These are phyloP conservation scores for Nycticebus coucang DNA, from an alignment of 2,113 vertebrate genomes.

Conservation along the genomic window DNA sequence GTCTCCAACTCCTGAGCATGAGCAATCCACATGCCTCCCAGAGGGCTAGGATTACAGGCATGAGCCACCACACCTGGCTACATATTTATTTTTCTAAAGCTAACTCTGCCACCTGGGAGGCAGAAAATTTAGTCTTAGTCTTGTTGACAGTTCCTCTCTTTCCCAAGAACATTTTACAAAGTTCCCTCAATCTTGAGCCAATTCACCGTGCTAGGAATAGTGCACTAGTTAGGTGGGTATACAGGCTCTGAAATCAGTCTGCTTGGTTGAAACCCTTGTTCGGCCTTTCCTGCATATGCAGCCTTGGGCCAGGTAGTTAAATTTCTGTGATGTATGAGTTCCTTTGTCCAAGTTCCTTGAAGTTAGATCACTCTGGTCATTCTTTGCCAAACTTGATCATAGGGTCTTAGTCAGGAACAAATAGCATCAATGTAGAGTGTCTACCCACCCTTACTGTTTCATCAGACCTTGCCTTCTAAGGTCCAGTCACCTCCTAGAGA, in stretches of 20 bases:
- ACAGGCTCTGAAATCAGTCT: no score
- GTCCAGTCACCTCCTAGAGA: accelerated
- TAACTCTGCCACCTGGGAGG: neutral
- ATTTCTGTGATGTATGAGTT: no score
- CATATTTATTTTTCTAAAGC: neutral
- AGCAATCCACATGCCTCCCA: no score
- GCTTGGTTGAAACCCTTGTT: no score
- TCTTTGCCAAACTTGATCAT: neutral
- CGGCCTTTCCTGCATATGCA: no score
- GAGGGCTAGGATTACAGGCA: no score
- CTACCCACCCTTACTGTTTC: neutral
- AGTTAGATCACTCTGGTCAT: neutral
- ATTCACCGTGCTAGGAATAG: neutral
- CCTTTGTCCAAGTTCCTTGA: neutral
- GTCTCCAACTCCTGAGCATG: no score
- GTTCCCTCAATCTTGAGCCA: neutral
- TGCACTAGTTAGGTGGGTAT: no score
- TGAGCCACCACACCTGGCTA: no score
- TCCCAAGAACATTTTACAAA: neutral
- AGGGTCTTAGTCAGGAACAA: accelerated
- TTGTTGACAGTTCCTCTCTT: neutral
- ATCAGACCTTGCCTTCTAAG: neutral
- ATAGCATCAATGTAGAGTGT: neutral
- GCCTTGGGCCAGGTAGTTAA: no score
- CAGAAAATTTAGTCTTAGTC: neutral